A percentile compares a stretch with the other conserved stretches of the same genome.
These are phyloP conservation scores for Acronicta aceris DNA, from an alignment of 2,888 invertebrate species.

Conservation along the genomic window DNA sequence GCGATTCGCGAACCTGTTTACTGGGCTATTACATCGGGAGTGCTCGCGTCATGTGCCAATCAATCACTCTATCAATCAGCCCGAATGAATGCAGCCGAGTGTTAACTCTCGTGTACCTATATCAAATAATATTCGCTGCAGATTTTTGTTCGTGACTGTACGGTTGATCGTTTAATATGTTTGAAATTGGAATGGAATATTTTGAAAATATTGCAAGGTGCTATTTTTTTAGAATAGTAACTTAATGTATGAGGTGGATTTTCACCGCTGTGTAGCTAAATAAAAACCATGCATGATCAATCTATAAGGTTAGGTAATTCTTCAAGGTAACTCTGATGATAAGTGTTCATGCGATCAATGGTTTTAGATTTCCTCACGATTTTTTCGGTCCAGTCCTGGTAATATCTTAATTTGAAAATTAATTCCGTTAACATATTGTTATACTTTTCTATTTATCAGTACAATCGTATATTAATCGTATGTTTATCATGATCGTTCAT, in stretches of 20 bases:
- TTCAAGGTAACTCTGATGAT: background rate
- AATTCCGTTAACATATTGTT: too few relatives aligned
- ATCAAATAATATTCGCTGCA: slow-evolving; percentile 48
- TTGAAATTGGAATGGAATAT: slow-evolving; percentile 8
- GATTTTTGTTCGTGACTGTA: slow-evolving; percentile 43
- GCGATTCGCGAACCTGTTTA: slow-evolving; percentile 50
- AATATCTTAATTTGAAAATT: slow-evolving; percentile 24
- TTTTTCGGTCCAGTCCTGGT: background rate
- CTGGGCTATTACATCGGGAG: slow-evolving; percentile 52
- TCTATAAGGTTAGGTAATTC: background rate
- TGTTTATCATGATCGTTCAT: slow-evolving; percentile 22
- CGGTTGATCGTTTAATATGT: slow-evolving; percentile 7
- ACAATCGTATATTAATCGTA: slow-evolving; percentile 30
- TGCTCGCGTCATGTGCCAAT: slow-evolving; percentile 76
- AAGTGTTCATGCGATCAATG: background rate
- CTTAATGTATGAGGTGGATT: too few relatives aligned
- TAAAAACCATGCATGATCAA: background rate
- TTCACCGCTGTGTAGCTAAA: too few relatives aligned
- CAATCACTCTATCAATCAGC: slow-evolving; percentile 74
- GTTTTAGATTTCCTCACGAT: background rate
- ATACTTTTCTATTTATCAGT: too few relatives aligned
- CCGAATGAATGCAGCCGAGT: slow-evolving; percentile 56
- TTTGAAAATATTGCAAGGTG: background rate
- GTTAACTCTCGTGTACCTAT: slow-evolving; percentile 47
- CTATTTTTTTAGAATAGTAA: background rate